Evolutionary conservation across 1,140 invertebrate genomes (phyloP), one percentile per base, ranked within the genome.

Genomic region (Drosophila kikkawai): DNA sequence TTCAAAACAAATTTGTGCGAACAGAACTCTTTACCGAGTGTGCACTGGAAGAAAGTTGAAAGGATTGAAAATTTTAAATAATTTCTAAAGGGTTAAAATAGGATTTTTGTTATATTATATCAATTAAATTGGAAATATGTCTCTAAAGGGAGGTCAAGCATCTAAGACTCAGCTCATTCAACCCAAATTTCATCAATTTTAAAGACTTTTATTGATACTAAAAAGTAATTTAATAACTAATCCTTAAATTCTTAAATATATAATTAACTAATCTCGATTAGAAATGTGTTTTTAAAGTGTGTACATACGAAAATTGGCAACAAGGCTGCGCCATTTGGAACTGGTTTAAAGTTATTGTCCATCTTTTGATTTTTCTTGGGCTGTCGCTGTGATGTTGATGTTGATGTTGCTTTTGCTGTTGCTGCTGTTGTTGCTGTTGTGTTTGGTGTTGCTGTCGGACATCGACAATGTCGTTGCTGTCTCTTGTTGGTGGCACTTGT

Each of bases 311-410:
- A 80, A 77, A 87, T 68, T 73, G 80, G 83, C 79, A 83, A 87
- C 84, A 80, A 87, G 84, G 84, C 84, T 87, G 78, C 69, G 81
- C 69, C 53, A 69, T 73, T 51, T 67, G 64, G 60, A 88, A 88
- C 84, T 90, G 84, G 84, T 88, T 88, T 88, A 90, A 90, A 90
- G 85, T 81, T 84, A 90, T 88, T 90, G 85, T 90, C 84, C 85
- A 90, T 90, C 81, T 90, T 88, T 90, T 84, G 81, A 84, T 77
- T 75, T 85, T 88, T 88, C 81, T 90, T 90, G 86, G 79, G 83
- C 75, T 82, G 79, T 79, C 79, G 71, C 78, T 57, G 79, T 60
- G 69, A 60, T 67, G 65, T 50, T 41, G 77, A 65, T 79, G 80
- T 79, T 79, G 69, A 50, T 71, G 79, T 67, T 78, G 68, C 57